phyloP scores from a whole-genome alignment of 2,113 vertebrate species.

The Suncus etruscus region DNA sequence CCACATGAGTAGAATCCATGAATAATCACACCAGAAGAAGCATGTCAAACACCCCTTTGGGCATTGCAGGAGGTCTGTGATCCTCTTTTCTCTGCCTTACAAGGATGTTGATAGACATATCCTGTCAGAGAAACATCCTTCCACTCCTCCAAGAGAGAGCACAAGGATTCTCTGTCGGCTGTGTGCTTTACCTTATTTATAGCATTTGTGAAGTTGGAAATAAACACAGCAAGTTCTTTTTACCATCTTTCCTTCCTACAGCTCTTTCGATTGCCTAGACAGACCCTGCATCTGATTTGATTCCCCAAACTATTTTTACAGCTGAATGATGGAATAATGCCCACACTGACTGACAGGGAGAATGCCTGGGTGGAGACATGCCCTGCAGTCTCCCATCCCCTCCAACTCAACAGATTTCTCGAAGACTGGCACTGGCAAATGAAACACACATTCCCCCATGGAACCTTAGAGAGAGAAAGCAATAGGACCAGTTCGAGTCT shows the following conservation, averaged over 20 bases:
- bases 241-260: neutral
- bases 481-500: too few species aligned
- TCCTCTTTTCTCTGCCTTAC: fast-evolving
- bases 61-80: neutral
- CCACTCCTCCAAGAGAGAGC: too few species aligned
- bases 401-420: neutral
- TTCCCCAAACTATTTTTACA: neutral
- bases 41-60: neutral
- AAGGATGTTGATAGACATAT: fast-evolving
- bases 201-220: neutral
- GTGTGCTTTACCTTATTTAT: neutral
- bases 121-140: fast-evolving
- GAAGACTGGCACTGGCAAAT: neutral
- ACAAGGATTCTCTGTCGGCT: neutral
- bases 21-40: neutral
- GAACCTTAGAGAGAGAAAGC: too few species aligned
- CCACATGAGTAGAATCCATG: neutral
- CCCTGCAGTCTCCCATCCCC: neutral
- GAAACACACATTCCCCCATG: neutral
- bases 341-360: neutral
- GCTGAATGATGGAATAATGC: neutral
- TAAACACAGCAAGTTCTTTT: neutral
- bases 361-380: neutral
- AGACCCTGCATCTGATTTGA: neutral
- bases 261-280: neutral